A percentile compares a stretch with the other conserved stretches of the same genome.
Conservation (phyloP, 1,140 invertebrate genomes). For the Tenebrio molitor region DNA sequence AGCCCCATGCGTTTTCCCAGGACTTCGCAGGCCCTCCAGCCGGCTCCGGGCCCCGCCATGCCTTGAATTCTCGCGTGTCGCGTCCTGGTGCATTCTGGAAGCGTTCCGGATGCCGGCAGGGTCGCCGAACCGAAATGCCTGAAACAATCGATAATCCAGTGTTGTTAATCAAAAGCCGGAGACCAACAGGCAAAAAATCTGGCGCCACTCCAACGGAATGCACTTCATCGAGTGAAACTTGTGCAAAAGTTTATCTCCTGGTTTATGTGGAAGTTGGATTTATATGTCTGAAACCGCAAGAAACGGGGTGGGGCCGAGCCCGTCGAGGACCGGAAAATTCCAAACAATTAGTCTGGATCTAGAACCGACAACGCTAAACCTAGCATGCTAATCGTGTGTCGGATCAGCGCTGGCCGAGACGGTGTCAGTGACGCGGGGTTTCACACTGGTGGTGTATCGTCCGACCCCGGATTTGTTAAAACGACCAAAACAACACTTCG, state of each 20-base stretch:
- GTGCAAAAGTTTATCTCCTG: constrained; percentile 31
- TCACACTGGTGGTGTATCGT: too few relatives aligned
- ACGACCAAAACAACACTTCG: too few relatives aligned
- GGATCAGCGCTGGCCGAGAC: too few relatives aligned
- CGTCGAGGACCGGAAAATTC: constrained; percentile 2
- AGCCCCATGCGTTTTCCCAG: too few relatives aligned
- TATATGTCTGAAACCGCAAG: constrained; percentile 33
- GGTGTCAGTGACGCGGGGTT: too few relatives aligned
- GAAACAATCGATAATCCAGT: not conserved
- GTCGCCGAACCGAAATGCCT: not conserved
- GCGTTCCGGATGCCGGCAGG: not conserved
- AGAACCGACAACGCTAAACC: not conserved
- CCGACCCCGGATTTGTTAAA: too few relatives aligned
- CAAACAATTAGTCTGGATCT: constrained; percentile 33
- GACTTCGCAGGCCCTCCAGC: too few relatives aligned
- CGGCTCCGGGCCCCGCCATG: not conserved
- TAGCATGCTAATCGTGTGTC: constrained; percentile 4
- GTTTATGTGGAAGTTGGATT: constrained; percentile 31
- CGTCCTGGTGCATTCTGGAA: not conserved
- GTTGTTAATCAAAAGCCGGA: constrained; percentile 12
- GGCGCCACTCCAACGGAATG: constrained; percentile 20
- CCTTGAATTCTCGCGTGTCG: not conserved
- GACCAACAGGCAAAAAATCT: constrained; percentile 6
- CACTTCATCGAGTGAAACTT: constrained; percentile 17
- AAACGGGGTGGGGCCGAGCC: not conserved